A percentile compares a stretch with the other conserved stretches of the same genome.
phyloP scores from a whole-genome alignment of 2,888 invertebrate genomes.

The Tiphia femorata region DNA sequence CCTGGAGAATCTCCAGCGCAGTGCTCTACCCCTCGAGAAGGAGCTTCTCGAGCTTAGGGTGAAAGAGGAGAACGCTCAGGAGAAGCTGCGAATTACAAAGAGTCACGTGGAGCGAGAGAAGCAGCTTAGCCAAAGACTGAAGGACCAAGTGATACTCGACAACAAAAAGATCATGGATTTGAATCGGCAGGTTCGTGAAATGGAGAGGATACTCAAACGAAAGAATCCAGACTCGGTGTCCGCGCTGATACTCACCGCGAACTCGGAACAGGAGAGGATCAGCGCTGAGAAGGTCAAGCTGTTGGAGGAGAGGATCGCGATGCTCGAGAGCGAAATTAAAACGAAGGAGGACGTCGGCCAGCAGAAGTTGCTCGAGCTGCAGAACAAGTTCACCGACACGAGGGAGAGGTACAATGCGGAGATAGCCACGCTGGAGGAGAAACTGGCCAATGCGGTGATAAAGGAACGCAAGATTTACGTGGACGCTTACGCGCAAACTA shows the following conservation, averaged over 20 bases:
- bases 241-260: constrained; percentile 74
- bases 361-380: constrained; percentile 79
- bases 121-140: constrained; percentile 59
- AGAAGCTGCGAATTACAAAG: constrained; percentile 57
- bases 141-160: constrained; percentile 65
- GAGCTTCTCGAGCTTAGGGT: constrained; percentile 59
- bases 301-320: constrained; percentile 79
- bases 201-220: constrained; percentile 83
- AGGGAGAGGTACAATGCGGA: constrained; percentile 83
- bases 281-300: constrained; percentile 69
- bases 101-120: constrained; percentile 64
- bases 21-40: constrained; percentile 58
- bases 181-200: constrained; percentile 84
- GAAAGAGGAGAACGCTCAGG: constrained; percentile 53
- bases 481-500: constrained; percentile 58
- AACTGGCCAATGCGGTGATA: constrained; percentile 43
- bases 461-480: constrained; percentile 50
- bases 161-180: constrained; percentile 78
- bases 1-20: constrained; percentile 58
- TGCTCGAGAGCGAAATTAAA: constrained; percentile 79
- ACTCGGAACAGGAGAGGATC: constrained; percentile 60
- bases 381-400: constrained; percentile 83
- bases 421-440: constrained; percentile 58
- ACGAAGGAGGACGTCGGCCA: constrained; percentile 80
- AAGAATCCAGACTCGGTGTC: constrained; percentile 89